Conservation (phyloP, 2,113 vertebrate species). For the Takifugu flavidus region DNA sequence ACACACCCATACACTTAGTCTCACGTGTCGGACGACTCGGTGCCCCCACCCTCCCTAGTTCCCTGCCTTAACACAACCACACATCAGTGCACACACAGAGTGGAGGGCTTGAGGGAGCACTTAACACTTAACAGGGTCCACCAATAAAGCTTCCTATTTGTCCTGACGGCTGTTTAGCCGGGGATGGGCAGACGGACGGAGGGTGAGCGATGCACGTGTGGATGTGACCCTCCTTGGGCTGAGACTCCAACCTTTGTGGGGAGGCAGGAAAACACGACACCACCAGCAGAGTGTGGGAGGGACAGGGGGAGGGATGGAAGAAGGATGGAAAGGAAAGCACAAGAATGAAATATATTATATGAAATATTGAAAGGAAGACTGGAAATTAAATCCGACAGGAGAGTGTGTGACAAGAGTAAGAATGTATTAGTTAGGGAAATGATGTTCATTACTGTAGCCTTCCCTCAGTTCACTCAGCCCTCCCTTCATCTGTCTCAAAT, state of each 20-base stretch:
- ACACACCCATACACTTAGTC: slow-evolving; percentile 8
- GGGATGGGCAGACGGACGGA: slow-evolving; percentile 22
- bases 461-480: neutral
- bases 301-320: neutral
- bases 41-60: slow-evolving; percentile 27
- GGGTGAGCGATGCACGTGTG: slow-evolving; percentile 1
- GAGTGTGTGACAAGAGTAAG: neutral
- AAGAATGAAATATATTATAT: no score
- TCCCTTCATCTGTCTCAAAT: slow-evolving; percentile 12
- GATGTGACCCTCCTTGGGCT: slow-evolving; percentile 49
- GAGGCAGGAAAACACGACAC: slow-evolving; percentile 54
- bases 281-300: slow-evolving; percentile 19
- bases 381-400: neutral
- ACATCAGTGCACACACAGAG: slow-evolving; percentile 29
- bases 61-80: slow-evolving; percentile 40
- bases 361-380: neutral
- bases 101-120: slow-evolving; percentile 23
- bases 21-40: slow-evolving; percentile 31
- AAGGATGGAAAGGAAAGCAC: slow-evolving; percentile 3
- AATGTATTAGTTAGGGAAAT: neutral
- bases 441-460: neutral
- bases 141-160: slow-evolving; percentile 21
- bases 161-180: slow-evolving; percentile 24
- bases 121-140: slow-evolving; percentile 17
- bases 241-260: slow-evolving; percentile 55